phyloP scores from a whole-genome alignment of 2,113 vertebrate genomes.

The Micromys minutus region DNA sequence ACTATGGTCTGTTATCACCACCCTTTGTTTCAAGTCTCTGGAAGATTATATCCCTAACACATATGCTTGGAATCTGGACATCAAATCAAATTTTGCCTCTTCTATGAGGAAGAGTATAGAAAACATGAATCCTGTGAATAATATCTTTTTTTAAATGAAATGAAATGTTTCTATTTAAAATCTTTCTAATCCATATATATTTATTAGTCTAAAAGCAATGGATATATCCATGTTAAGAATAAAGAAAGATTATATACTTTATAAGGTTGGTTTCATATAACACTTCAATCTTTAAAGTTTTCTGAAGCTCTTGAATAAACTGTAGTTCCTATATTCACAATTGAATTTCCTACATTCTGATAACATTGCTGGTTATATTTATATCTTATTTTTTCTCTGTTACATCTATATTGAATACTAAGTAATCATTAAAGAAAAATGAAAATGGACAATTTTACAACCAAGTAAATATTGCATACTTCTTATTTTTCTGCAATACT shows the following conservation, averaged over 20 bases:
- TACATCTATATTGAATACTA: neutral
- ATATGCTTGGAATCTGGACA: neutral
- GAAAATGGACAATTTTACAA: neutral
- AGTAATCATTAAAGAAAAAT: neutral
- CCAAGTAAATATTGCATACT: neutral
- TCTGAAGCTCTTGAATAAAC: neutral
- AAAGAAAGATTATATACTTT: neutral
- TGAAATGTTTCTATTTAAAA: neutral
- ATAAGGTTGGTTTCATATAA: neutral
- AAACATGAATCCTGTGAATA: neutral
- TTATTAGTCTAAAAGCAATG: neutral
- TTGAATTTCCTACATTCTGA: neutral
- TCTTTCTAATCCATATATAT: neutral
- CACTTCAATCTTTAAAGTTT: neutral
- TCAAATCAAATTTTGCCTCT: neutral
- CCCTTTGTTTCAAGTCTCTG: neutral
- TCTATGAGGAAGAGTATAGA: neutral
- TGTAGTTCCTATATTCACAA: neutral
- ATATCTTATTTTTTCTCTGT: neutral
- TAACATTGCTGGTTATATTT: neutral
- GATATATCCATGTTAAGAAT: conserved; percentile 11
- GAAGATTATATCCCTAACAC: neutral
- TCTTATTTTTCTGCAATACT: neutral
- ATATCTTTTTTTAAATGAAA: conserved; percentile 19
- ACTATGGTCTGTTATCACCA: neutral